These are phyloP conservation scores for Nothocercus nigrocapillus DNA, from an alignment of 2,113 vertebrate species.

Conservation along the genomic window DNA sequence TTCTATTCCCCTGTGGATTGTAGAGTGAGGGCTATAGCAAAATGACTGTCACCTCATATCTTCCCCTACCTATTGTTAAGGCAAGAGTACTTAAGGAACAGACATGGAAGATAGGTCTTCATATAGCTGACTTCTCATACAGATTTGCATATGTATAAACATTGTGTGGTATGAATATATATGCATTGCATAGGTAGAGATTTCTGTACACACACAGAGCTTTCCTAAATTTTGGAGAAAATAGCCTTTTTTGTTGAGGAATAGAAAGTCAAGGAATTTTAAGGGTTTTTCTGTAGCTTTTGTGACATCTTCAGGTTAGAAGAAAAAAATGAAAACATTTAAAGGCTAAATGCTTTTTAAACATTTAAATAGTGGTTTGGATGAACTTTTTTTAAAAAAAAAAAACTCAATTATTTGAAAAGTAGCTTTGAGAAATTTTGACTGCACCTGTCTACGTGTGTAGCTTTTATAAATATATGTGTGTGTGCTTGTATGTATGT, in stretches of 20 bases:
- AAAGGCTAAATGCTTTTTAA: neutral
- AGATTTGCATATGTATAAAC: too few relatives aligned
- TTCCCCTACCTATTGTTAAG: neutral
- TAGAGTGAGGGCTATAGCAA: neutral
- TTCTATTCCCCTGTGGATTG: accelerated
- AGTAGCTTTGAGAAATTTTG: neutral
- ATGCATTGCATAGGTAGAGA: too few relatives aligned
- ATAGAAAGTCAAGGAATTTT: neutral
- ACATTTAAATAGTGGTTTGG: neutral
- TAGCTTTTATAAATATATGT: too few relatives aligned
- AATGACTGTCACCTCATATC: neutral
- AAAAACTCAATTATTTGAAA: neutral
- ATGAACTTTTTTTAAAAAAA: neutral
- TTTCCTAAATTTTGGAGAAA: neutral
- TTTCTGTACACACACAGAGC: too few relatives aligned
- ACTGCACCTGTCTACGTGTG: neutral
- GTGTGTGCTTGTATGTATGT: too few relatives aligned
- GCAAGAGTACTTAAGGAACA: neutral
- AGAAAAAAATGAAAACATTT: neutral
- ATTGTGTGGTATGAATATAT: too few relatives aligned
- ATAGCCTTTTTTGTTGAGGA: neutral
- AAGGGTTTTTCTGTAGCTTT: neutral
- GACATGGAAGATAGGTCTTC: neutral
- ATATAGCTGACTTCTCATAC: neutral
- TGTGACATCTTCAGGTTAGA: neutral